These are phyloP conservation scores for Artemisiospiza belli DNA, from an alignment of 2,113 vertebrate genomes.

Conservation along the genomic window DNA sequence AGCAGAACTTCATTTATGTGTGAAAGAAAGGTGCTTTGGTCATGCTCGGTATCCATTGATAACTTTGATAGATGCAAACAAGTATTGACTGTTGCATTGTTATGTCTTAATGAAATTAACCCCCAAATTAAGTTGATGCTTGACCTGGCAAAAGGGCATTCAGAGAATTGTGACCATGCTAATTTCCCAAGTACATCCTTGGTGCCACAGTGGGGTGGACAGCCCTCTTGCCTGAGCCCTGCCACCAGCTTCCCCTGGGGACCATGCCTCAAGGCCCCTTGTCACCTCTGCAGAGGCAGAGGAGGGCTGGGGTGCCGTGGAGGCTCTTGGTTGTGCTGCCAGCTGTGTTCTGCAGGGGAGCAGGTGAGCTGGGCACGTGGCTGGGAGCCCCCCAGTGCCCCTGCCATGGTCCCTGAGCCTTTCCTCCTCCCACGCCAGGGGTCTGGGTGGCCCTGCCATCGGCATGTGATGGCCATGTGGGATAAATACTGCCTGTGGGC, in stretches of 20 bases:
- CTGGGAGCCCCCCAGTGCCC: not conserved
- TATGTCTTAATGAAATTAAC: not conserved
- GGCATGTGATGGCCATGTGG: fast-evolving
- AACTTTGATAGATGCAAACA: not conserved
- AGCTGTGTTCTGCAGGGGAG: not conserved
- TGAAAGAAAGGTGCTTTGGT: not conserved
- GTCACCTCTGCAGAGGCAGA: not conserved
- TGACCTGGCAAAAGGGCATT: not conserved
- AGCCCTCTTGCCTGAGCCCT: not conserved
- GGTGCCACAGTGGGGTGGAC: not conserved
- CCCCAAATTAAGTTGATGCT: not conserved
- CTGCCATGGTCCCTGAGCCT: not conserved
- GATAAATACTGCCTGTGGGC: fast-evolving
- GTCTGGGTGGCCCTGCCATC: not conserved
- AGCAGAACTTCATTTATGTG: not conserved
- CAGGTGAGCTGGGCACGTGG: fast-evolving
- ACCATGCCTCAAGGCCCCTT: not conserved
- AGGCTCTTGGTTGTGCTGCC: not conserved
- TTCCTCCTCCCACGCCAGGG: fast-evolving
- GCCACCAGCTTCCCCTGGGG: not conserved
- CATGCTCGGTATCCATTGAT: not conserved
- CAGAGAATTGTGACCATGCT: not conserved
- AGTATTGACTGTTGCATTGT: not conserved
- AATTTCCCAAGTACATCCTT: not conserved
- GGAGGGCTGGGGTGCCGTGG: not conserved